These are phyloP conservation scores for Trichogramma evanescens DNA, from an alignment of 2,888 invertebrate species.

Conservation along the genomic window DNA sequence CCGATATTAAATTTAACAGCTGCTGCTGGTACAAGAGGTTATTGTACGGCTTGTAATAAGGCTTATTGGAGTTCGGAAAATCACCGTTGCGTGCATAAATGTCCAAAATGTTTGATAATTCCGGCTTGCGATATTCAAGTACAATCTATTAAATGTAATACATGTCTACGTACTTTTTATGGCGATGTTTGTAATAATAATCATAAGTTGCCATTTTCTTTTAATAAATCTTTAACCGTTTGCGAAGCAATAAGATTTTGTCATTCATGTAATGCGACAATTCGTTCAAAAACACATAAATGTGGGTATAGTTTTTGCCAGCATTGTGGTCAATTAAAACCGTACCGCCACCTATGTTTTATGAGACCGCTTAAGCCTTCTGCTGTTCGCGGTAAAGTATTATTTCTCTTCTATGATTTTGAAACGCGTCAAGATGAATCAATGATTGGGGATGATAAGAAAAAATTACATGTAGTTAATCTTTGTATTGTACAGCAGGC, in stretches of 20 bases:
- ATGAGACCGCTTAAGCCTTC: not conserved
- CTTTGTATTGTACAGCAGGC: constrained; percentile 2
- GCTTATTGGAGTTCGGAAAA: not conserved
- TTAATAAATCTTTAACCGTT: too few relatives aligned
- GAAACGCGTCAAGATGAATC: constrained; percentile 1
- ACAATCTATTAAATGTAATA: too few relatives aligned
- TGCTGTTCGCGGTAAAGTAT: not conserved
- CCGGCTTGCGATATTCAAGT: too few relatives aligned
- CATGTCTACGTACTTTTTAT: too few relatives aligned
- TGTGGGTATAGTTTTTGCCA: not conserved
- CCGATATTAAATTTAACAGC: constrained; percentile 3
- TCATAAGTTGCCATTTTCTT: too few relatives aligned
- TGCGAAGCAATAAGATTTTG: too few relatives aligned
- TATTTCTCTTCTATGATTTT: not conserved
- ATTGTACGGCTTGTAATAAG: not conserved
- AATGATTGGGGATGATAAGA: not conserved
- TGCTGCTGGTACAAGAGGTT: not conserved
- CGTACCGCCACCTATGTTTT: constrained; percentile 5
- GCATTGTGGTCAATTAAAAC: not conserved
- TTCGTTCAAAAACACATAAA: too few relatives aligned
- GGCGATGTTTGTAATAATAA: too few relatives aligned
- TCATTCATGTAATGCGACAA: too few relatives aligned
- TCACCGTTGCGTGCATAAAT: constrained; percentile 4
- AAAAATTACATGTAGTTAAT: not conserved
- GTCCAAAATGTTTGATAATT: not conserved